Evolutionary conservation across 2,797 vertebrate species (phyloP).

Genomic region (Phalanger gymnotis): DNA sequence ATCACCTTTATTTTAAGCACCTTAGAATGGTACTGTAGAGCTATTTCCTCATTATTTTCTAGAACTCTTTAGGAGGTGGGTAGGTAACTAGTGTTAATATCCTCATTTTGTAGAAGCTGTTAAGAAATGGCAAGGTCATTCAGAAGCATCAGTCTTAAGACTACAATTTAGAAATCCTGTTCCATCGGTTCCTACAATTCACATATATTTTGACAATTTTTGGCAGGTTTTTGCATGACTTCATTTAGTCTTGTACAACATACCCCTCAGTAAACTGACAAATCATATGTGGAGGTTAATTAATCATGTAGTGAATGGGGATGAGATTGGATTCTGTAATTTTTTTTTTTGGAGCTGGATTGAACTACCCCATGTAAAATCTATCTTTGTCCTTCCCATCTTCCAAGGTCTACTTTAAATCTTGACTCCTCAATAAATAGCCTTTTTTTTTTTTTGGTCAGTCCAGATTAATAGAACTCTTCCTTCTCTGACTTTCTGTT

Average conservation of each 20-base stretch:
- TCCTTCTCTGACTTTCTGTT: neutral
- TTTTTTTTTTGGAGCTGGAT: neutral
- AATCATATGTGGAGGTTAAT: neutral
- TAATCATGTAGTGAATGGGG: neutral
- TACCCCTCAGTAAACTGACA: neutral
- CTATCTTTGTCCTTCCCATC: neutral
- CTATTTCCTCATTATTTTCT: neutral
- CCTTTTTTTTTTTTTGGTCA: neutral
- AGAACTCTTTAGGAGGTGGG: neutral
- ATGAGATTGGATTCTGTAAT: neutral
- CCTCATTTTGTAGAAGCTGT: neutral
- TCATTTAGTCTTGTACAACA: neutral
- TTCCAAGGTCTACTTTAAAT: neutral
- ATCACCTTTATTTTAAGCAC: neutral
- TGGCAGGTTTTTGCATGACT: neutral
- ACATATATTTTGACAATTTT: neutral
- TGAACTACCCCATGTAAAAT: neutral
- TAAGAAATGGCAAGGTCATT: neutral
- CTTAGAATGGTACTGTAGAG: neutral
- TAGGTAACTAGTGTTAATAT: neutral
- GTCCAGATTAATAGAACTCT: neutral
- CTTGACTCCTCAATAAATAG: neutral
- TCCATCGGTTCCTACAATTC: neutral
- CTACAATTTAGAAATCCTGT: neutral
- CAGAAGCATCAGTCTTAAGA: neutral